Percentiles rank a stretch among this genome's conserved stretches.
phyloP scores from a whole-genome alignment of 2,888 invertebrate genomes.

The Eulithis testata region DNA sequence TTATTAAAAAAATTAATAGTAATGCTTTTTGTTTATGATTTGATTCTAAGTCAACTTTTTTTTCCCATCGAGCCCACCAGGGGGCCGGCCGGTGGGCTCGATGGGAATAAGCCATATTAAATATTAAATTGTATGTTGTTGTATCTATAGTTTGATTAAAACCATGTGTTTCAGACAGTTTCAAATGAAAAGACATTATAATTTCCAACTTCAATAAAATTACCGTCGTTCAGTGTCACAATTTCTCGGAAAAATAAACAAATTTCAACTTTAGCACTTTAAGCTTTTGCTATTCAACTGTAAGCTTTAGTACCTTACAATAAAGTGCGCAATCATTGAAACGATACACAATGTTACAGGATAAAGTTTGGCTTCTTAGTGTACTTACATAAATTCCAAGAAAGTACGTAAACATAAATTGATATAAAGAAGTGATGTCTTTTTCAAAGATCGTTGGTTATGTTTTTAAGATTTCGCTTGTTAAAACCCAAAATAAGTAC shows the following conservation, averaged over 20 bases:
- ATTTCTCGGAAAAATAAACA: constrained; percentile 17
- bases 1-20: too few relatives aligned
- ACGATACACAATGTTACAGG: background rate
- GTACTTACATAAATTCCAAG: background rate
- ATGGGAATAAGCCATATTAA: too few relatives aligned
- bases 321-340: constrained; percentile 1
- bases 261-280: constrained; percentile 13
- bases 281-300: constrained; percentile 1
- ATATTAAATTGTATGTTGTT: too few relatives aligned
- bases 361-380: background rate
- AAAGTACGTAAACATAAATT: too few relatives aligned
- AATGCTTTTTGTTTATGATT: too few relatives aligned
- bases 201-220: constrained; percentile 9
- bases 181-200: constrained; percentile 8
- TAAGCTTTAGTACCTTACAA: background rate
- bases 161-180: constrained; percentile 1
- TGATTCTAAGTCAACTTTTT: too few relatives aligned
- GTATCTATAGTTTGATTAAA: background rate
- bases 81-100: too few relatives aligned
- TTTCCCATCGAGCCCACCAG: too few relatives aligned
- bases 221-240: constrained; percentile 15
- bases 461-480: too few relatives aligned
- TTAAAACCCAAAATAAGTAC: too few relatives aligned
- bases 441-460: too few relatives aligned
- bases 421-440: too few relatives aligned